Evolutionary conservation across 2,113 vertebrate genomes (phyloP), one percentile per base, ranked within the genome.

Genomic region (Buteo buteo): DNA sequence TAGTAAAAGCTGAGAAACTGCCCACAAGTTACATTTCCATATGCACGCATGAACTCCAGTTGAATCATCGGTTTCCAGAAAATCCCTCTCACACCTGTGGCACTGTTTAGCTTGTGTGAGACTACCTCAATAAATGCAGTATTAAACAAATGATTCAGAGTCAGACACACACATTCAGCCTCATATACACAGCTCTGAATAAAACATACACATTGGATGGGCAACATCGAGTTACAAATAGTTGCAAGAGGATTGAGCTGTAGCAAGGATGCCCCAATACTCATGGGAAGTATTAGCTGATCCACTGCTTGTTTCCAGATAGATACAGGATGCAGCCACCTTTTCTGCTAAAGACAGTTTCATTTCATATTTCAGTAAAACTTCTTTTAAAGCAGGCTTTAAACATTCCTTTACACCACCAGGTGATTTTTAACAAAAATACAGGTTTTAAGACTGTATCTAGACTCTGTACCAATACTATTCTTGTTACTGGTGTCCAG

Each of bases 11-110:
- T 71, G 34, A 59, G n/a, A 86, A 70, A 24, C 18, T 25, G 42
- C 12, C 24, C 50, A 44, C 16, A 24, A 31, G 29, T 40, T 64
- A 44, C 36, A 12, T 74, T 64, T 52, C 69, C 54, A 17, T 38
- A 11, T 2, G 3, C 16, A 15, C 1, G 4, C 1, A 1, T 32
- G 62, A 47, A 25, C 49, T 77, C n/a, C 70, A 45, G 34, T 12
- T 77, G 70, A 82, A 58, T 71, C 45, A 55, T 19, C 6, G 6
- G 11, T 59, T 86, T 66, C 55, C 36, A 80, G 62, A 80, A 90
- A 74, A 76, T 38, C 58, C 70, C 50, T 42, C 57, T 65, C n/a
- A 36, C 18, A n/a, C 45, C 38, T 59, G 38, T 71, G 58, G 32
- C 40, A 61, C 52, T 44, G 22, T 29, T 65, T 42, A 49, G 24